These are phyloP conservation scores for Brachionus sp. DNA, from an alignment of 1,140 invertebrate species.

Conservation along the genomic window DNA sequence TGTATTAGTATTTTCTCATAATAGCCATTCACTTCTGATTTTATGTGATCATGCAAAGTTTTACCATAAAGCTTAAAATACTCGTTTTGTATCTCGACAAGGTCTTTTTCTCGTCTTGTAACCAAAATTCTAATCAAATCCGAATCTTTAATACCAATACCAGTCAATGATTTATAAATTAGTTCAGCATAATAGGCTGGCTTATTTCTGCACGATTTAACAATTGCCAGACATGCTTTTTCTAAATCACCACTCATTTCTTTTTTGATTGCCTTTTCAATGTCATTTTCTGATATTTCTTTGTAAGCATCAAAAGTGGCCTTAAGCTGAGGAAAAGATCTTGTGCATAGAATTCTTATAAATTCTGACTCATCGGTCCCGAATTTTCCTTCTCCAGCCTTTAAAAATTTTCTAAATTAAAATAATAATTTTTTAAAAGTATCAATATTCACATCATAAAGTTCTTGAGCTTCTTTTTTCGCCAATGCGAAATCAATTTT, in stretches of 20 bases:
- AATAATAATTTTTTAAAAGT: background rate
- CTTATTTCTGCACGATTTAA: conserved; percentile 4
- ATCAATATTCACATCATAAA: conserved; percentile 50
- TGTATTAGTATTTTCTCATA: conserved; percentile 49
- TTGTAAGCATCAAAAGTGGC: conserved; percentile 71
- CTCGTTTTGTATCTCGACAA: conserved; percentile 55
- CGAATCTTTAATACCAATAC: conserved; percentile 25
- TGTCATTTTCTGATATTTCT: conserved; percentile 58
- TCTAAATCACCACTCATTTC: conserved; percentile 35
- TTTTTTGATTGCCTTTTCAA: conserved; percentile 4
- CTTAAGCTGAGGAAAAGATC: conserved; percentile 68
- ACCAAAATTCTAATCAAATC: conserved; percentile 39
- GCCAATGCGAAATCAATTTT: conserved; percentile 48
- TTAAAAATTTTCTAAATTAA: conserved; percentile 46
- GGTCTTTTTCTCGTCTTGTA: conserved; percentile 50
- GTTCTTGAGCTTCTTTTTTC: conserved; percentile 50
- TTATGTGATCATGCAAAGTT: conserved; percentile 53
- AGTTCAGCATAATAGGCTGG: conserved; percentile 28
- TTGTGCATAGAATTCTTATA: conserved; percentile 67
- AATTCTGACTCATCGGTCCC: conserved; percentile 72
- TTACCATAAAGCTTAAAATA: conserved; percentile 54
- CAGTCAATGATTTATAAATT: background rate
- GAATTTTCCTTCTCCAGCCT: conserved; percentile 65
- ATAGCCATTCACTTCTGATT: conserved; percentile 50
- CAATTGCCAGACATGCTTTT: conserved; percentile 37